phyloP scores from a whole-genome alignment of 2,888 invertebrate genomes.

The Biston stratarius region DNA sequence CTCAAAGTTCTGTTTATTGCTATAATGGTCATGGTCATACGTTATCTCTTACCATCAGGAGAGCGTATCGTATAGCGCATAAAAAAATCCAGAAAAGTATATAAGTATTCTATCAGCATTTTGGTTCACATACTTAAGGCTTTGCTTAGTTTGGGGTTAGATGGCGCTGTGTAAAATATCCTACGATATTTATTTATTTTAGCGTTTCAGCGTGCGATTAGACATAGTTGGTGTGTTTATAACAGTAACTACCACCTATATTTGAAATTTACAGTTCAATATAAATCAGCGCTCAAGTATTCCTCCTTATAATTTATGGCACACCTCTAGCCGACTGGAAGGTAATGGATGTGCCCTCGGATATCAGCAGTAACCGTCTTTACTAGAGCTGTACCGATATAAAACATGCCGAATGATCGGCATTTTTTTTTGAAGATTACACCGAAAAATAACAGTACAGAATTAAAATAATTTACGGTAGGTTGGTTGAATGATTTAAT shows the following conservation, averaged over 20 bases:
- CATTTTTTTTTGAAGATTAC: neutral
- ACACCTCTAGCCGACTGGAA: conserved; percentile 72
- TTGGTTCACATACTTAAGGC: neutral
- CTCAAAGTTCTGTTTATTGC: too few species aligned
- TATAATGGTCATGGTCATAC: too few species aligned
- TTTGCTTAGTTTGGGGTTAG: too few species aligned
- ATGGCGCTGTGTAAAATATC: too few species aligned
- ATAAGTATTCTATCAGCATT: neutral
- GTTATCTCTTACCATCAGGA: too few species aligned
- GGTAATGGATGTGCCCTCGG: conserved; percentile 81
- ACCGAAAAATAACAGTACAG: neutral
- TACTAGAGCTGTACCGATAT: conserved; percentile 8
- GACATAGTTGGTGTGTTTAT: conserved; percentile 33
- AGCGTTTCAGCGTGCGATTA: conserved; percentile 23
- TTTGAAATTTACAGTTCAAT: conserved; percentile 72
- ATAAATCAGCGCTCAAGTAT: conserved; percentile 82
- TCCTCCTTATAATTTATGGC: conserved; percentile 78
- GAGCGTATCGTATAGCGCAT: too few species aligned
- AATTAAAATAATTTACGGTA: neutral
- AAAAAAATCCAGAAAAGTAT: too few species aligned
- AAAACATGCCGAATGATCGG: conserved; percentile 19
- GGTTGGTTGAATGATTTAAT: too few species aligned
- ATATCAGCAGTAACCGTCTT: conserved; percentile 73
- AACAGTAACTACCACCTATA: conserved; percentile 54
- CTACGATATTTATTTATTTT: neutral